Conservation (phyloP, 2,797 vertebrate species). For the Buceros bicornis region DNA sequence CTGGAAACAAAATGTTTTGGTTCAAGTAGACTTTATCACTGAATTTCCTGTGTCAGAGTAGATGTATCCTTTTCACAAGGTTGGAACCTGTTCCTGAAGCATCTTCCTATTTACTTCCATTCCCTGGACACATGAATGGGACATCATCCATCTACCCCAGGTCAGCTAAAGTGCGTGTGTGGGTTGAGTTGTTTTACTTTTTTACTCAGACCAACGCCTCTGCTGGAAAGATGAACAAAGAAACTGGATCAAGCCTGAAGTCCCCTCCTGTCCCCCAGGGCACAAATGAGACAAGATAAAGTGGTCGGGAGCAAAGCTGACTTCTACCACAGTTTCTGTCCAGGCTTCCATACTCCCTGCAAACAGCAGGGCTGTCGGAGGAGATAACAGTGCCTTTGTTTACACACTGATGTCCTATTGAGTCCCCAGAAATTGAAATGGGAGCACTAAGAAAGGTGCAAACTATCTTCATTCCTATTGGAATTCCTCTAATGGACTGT, state of each 20-base stretch:
- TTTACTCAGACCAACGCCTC: not conserved
- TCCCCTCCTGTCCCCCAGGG: not conserved
- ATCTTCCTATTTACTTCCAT: too few species aligned
- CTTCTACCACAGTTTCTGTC: not conserved
- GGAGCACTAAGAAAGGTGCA: constrained; percentile 53
- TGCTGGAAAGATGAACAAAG: not conserved
- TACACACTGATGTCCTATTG: not conserved
- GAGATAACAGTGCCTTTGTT: not conserved
- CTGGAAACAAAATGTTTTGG: too few species aligned
- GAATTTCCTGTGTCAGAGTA: too few species aligned
- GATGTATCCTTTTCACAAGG: too few species aligned
- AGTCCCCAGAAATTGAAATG: constrained; percentile 52
- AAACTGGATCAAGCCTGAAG: not conserved
- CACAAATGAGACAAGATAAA: not conserved
- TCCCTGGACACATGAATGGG: too few species aligned
- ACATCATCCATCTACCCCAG: too few species aligned
- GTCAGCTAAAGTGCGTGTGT: too few species aligned
- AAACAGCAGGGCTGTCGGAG: not conserved
- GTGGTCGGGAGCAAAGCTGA: not conserved
- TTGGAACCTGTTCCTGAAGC: too few species aligned
- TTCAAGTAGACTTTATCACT: too few species aligned
- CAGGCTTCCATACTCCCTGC: not conserved
- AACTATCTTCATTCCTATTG: constrained; percentile 57
- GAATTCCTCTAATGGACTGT: constrained; percentile 38
- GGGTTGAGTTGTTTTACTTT: not conserved